These are phyloP conservation scores for Zaprionus lachaisei DNA, from an alignment of 1,140 invertebrate species.

Conservation along the genomic window DNA sequence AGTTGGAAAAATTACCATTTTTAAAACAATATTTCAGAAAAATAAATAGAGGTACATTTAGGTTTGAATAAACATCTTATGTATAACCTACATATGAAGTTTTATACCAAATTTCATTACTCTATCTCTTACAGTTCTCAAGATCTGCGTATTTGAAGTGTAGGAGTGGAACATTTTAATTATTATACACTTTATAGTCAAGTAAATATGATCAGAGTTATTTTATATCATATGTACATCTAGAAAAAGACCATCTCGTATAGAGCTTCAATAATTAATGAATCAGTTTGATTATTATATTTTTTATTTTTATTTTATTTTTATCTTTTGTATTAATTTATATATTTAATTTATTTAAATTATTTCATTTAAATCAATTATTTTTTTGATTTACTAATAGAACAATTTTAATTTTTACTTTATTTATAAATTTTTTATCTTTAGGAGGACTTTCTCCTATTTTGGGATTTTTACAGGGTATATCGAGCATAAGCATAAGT, in stretches of 20 bases:
- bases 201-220: rapidly evolving
- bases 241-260: too few species aligned
- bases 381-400: slow-evolving; percentile 77
- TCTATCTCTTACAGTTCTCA: background rate
- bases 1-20: background rate
- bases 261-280: slow-evolving; percentile 72
- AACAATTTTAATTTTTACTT: slow-evolving; percentile 83
- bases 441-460: too few species aligned
- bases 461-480: slow-evolving; percentile 24
- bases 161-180: background rate
- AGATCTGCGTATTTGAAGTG: background rate
- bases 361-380: slow-evolving; percentile 85
- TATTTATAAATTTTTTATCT: slow-evolving; percentile 61
- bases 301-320: slow-evolving; percentile 84
- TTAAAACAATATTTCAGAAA: background rate
- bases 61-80: background rate
- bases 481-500: slow-evolving; percentile 68
- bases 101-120: background rate
- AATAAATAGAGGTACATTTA: background rate
- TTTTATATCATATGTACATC: background rate
- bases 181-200: too few species aligned
- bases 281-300: slow-evolving; percentile 84
- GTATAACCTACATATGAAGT: rapidly evolving
- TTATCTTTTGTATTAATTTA: slow-evolving; percentile 30
- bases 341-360: slow-evolving; percentile 84